These are phyloP conservation scores for Melipona bicolor DNA, from an alignment of 2,888 invertebrate genomes.

Conservation along the genomic window DNA sequence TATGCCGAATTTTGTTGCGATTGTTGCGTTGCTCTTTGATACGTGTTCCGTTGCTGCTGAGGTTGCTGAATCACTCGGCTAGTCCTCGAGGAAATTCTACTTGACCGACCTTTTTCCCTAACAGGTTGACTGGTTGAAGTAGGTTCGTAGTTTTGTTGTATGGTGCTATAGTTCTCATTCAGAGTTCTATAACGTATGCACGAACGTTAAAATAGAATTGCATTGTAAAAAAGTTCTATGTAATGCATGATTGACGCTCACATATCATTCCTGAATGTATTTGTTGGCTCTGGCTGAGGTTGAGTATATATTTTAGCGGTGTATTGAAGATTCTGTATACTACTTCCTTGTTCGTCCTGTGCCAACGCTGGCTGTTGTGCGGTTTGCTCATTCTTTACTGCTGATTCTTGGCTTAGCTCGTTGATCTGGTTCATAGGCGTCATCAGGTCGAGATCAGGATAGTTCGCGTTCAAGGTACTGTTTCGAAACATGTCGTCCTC, in stretches of 20 bases:
- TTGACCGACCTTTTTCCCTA: constrained; percentile 74
- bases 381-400: constrained; percentile 63
- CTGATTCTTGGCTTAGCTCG: constrained; percentile 66
- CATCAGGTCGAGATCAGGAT: constrained; percentile 81
- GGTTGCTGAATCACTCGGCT: constrained; percentile 81
- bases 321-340: constrained; percentile 82
- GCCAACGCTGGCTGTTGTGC: constrained; percentile 71
- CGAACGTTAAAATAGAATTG: not conserved
- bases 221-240: not conserved
- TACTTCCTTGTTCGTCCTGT: constrained; percentile 71
- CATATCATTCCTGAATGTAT: constrained; percentile 78
- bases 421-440: constrained; percentile 78
- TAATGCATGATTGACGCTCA: constrained; percentile 58
- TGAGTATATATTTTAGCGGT: constrained; percentile 82
- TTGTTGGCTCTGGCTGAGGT: constrained; percentile 72
- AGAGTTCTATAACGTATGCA: constrained; percentile 60
- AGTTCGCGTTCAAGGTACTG: constrained; percentile 73
- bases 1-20: constrained; percentile 72
- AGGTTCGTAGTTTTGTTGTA: constrained; percentile 70
- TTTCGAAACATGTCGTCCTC: constrained; percentile 84
- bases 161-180: constrained; percentile 69
- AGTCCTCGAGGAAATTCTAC: constrained; percentile 70
- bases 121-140: constrained; percentile 63
- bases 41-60: constrained; percentile 77
- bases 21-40: constrained; percentile 71